These are phyloP conservation scores for Leucophenga varia DNA, from an alignment of 1,140 invertebrate genomes.

Conservation along the genomic window DNA sequence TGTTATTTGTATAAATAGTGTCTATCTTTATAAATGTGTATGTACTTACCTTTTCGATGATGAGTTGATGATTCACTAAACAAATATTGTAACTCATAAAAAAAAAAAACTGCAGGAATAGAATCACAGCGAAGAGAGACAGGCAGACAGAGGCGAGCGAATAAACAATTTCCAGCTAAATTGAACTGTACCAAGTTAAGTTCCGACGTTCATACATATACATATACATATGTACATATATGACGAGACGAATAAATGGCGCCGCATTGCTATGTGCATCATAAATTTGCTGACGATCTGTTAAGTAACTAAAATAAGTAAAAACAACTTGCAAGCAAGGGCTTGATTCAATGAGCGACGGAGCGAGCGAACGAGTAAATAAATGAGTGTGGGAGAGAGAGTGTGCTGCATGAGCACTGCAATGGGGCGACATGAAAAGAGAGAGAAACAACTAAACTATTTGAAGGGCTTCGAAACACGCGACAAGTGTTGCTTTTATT, in stretches of 20 bases:
- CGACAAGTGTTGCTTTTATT: no score
- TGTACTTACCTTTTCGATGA: no score
- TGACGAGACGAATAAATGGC: neutral
- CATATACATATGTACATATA: neutral
- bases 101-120: constrained; percentile 22
- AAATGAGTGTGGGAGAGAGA: constrained; percentile 8
- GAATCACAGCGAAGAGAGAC: constrained; percentile 41
- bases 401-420: constrained; percentile 26
- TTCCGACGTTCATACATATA: constrained; percentile 1
- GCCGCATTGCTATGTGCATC: neutral
- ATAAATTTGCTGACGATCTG: neutral
- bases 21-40: no score
- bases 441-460: no score
- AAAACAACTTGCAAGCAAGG: no score
- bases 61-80: no score
- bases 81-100: no score
- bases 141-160: constrained; percentile 6
- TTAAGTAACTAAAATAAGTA: no score
- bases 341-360: constrained; percentile 7
- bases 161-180: constrained; percentile 1
- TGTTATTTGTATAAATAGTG: no score
- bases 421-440: no score
- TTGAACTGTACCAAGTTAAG: constrained; percentile 8
- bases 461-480: no score
- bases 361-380: constrained; percentile 27